Evolutionary conservation across 2,797 vertebrate genomes (phyloP), one percentile per base, ranked within the genome.

Genomic region (Astyanax mexicanus): DNA sequence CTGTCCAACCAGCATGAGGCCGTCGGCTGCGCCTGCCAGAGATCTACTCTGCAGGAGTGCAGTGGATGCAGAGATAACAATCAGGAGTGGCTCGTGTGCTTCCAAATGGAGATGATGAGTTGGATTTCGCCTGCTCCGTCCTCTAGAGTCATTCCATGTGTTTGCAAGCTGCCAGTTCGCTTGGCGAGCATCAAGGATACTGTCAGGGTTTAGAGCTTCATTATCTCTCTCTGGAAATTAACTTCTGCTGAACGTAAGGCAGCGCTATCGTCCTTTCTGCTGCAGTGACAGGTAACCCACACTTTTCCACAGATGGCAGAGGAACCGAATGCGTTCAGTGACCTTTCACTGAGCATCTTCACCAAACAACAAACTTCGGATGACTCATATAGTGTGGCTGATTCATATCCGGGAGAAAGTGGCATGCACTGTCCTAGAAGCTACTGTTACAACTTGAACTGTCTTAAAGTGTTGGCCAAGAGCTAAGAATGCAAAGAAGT

Each of bases 21-120:
- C 72, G 25, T 47, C 37, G 11, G 62, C 52, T 47, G 4, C 13
- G 45, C 65, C 58, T 80, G 74, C 42, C 80, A 70, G 45, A 25
- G 57, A 81, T 74, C 78, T 42, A n/a, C 54, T 69, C 40, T 65
- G 29, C 75, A 72, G 32, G 69, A 55, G 62, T 60, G 69, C 66
- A 78, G 67, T 74, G 71, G 62, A 79, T 69, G 72, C 55, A 68
- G 68, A 79, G 78, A 82, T 83, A 80, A 84, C 75, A 60, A 68
- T 40, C 37, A 9, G 61, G 17, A 82, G 72, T 60, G 72, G 71
- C 68, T 79, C 54, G 57, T 38, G 42, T 44, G 13, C 54, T 47
- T 57, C 75, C 67, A 35, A 42, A 58, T 15, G 4, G 3, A 54
- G 62, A 78, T 62, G 13, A 42, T 58, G 35, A 44, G 6, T 38